Evolutionary conservation across 35 echinoderm and acorn worm genomes (phyloP).

Genomic region (Apostichopus japonicus): DNA sequence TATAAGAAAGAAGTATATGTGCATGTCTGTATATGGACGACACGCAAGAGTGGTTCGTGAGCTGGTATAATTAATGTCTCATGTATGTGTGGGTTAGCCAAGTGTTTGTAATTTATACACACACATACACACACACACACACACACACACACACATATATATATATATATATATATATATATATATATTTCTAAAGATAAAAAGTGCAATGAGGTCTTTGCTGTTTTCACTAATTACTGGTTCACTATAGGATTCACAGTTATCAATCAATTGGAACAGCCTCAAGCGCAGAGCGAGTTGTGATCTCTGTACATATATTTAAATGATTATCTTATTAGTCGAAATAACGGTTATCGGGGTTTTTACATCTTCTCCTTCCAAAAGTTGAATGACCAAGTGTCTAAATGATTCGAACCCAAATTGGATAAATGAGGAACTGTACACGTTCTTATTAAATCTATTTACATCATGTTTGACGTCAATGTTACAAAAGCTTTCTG

Average conservation of each 20-base stretch:
- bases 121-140: not conserved
- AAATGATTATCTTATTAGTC: not conserved
- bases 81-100: no score
- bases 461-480: not conserved
- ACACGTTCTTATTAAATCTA: not conserved
- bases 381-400: not conserved
- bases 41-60: no score
- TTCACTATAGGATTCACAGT: no score
- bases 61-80: no score
- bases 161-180: not conserved
- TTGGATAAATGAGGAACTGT: not conserved
- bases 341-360: not conserved
- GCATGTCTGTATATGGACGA: no score
- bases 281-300: not conserved
- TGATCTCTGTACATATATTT: not conserved
- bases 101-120: not conserved
- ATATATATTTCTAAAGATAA: not conserved
- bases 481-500: not conserved
- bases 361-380: not conserved
- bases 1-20: no score
- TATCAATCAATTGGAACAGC: not conserved
- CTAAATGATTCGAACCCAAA: not conserved
- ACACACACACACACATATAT: not conserved
- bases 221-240: no score
- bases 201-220: not conserved